Conservation (phyloP, 2,888 invertebrate species). For the Eupithecia subumbrata region DNA sequence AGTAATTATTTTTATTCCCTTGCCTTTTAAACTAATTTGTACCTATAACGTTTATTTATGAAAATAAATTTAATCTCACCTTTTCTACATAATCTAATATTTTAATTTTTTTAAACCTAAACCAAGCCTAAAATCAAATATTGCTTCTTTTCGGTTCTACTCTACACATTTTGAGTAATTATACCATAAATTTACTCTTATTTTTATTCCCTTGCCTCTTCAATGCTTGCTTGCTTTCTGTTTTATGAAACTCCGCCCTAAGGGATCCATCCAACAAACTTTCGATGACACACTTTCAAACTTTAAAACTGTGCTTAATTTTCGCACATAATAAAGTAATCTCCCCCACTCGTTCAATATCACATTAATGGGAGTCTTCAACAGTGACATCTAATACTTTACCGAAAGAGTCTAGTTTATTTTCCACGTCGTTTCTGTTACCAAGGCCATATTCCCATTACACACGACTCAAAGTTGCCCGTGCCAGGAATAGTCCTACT, state of each 20-base stretch:
- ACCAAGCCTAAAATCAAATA: neutral
- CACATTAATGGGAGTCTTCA: slow-evolving; percentile 75
- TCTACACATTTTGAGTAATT: neutral
- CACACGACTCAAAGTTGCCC: slow-evolving; percentile 52
- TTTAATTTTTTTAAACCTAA: too few relatives aligned
- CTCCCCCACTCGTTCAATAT: slow-evolving; percentile 70
- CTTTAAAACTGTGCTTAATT: slow-evolving; percentile 64
- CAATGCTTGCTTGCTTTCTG: neutral
- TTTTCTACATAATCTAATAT: too few relatives aligned
- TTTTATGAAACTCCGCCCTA: slow-evolving; percentile 24
- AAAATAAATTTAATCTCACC: too few relatives aligned
- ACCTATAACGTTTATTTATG: too few relatives aligned
- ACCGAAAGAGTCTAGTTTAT: slow-evolving; percentile 68
- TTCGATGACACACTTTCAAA: slow-evolving; percentile 46
- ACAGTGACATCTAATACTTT: slow-evolving; percentile 82
- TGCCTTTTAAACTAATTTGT: too few relatives aligned
- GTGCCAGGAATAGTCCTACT: slow-evolving; percentile 32
- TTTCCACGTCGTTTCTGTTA: slow-evolving; percentile 38
- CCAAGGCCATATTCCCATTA: slow-evolving; percentile 34
- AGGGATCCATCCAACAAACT: slow-evolving; percentile 33
- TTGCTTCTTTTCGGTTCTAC: neutral
- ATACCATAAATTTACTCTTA: neutral
- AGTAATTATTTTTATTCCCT: too few relatives aligned
- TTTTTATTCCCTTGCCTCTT: neutral
- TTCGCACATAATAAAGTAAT: slow-evolving; percentile 74